These are phyloP conservation scores for Megathymus violae DNA, from an alignment of 1,140 invertebrate species.

Conservation along the genomic window DNA sequence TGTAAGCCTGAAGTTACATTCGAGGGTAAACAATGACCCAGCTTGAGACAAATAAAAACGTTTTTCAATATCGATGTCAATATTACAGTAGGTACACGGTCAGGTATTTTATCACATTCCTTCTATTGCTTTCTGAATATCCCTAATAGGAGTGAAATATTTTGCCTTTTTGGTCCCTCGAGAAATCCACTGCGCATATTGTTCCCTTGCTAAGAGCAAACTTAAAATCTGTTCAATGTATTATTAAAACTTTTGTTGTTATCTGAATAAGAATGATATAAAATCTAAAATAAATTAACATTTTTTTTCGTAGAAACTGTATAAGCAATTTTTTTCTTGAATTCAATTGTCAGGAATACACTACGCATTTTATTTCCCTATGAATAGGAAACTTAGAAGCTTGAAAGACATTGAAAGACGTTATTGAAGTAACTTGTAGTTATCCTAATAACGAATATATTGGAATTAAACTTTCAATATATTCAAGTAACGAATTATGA, in stretches of 20 bases:
- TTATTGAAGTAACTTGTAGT: no score
- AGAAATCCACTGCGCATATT: conserved; percentile 57
- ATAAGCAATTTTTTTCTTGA: conserved; percentile 19
- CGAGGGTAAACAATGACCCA: background rate
- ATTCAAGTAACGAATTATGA: no score
- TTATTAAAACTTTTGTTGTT: conserved; percentile 69
- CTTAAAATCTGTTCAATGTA: conserved; percentile 60
- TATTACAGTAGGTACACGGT: conserved; percentile 1
- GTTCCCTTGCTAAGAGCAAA: conserved; percentile 56
- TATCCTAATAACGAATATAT: no score
- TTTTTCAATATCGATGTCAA: background rate
- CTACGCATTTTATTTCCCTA: no score
- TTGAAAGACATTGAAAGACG: no score
- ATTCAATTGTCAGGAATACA: no score
- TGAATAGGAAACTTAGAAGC: no score
- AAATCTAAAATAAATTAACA: no score
- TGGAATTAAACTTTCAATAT: no score
- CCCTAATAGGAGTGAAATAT: conserved; percentile 64
- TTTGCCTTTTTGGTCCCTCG: conserved; percentile 61
- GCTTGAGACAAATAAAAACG: background rate
- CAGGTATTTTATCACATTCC: conserved; percentile 21
- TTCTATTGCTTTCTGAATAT: conserved; percentile 36
- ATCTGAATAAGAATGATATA: conserved; percentile 59
- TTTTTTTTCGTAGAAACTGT: no score
- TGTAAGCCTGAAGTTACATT: background rate